Base-by-base conservation (phyloP, 2,113 vertebrate species). In the Uropsilus gracilis region DNA sequence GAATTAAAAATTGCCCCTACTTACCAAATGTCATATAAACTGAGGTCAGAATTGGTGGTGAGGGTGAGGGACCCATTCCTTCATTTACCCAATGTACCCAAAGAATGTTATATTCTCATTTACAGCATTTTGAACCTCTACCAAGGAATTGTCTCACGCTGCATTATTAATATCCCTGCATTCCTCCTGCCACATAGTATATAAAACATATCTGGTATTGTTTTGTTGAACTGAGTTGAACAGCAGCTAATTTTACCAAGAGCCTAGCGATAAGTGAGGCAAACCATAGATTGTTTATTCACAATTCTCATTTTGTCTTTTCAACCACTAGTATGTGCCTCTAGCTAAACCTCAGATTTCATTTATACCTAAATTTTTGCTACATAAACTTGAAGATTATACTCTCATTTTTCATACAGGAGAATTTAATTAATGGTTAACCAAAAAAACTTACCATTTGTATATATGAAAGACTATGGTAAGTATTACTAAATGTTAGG, bases 271-370 rank as follows among this genome's bases (percentile, higher is more conserved):
- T 46, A 44, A 66, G 17, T 32, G 16, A 46, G 64, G 30, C 46
- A 93, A 68, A 30, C 12, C 44, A 76, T 2, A 82, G 28, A 82
- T 72, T 89, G 39, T 57, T 24, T 18, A 78, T 63, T 80, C 14
- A 46, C 6, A 46, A 53, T 77, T 96, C 82, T 87, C 59, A 61
- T 16, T 86, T 59, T 87, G 63, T 75, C 32, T 87, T 95, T 66
- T 57, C 48, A 57, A 50, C 46, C 37, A 28, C 17, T 48, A 30
- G 6, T 44, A 13, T 72, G 28, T 26, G 32, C 8, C 16, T 34
- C 48, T 55, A 90, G 28, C 39, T 73, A 90, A 92, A 95, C 0
- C 8, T 90, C 53, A 90, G 46, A 28, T 44, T 72, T 17, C 90
- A 37, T 17, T 37, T n/a, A 63, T 69, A 53, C 55, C 42, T 85